Evolutionary conservation across 2,797 vertebrate species (phyloP).

Genomic region (Halcyon badia): DNA sequence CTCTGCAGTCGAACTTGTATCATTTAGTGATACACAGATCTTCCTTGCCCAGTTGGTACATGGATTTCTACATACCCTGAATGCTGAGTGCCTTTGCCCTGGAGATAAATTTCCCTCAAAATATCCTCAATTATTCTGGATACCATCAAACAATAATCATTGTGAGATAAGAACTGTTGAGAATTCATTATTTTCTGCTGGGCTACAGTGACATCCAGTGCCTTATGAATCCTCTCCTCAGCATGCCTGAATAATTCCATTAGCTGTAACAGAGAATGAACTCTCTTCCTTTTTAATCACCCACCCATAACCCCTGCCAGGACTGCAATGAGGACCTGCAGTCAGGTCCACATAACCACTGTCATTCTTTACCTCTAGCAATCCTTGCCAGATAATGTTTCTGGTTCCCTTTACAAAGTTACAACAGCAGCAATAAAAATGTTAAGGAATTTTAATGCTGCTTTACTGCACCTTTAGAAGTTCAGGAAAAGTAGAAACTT

Average conservation of each 20-base stretch:
- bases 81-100: neutral
- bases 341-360: neutral
- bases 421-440: slow-evolving; percentile 53
- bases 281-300: slow-evolving; percentile 12
- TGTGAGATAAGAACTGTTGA: slow-evolving; percentile 42
- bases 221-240: slow-evolving; percentile 43
- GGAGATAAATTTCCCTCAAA: slow-evolving; percentile 49
- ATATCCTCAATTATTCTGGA: slow-evolving; percentile 55
- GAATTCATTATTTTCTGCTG: slow-evolving; percentile 62
- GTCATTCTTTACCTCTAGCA: slow-evolving; percentile 23
- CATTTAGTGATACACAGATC: neutral
- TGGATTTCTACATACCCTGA: neutral
- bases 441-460: slow-evolving; percentile 45
- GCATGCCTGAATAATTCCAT: slow-evolving; percentile 60
- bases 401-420: slow-evolving; percentile 1
- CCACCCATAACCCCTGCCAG: slow-evolving; percentile 18
- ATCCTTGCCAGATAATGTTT: neutral
- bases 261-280: slow-evolving; percentile 13
- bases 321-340: neutral
- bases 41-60: neutral
- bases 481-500: slow-evolving; percentile 51
- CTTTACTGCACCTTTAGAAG: slow-evolving; percentile 47
- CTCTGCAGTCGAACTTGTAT: neutral
- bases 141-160: slow-evolving; percentile 62
- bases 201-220: slow-evolving; percentile 68